Evolutionary conservation across 2,797 vertebrate species (phyloP).

Genomic region (Momotus momota): DNA sequence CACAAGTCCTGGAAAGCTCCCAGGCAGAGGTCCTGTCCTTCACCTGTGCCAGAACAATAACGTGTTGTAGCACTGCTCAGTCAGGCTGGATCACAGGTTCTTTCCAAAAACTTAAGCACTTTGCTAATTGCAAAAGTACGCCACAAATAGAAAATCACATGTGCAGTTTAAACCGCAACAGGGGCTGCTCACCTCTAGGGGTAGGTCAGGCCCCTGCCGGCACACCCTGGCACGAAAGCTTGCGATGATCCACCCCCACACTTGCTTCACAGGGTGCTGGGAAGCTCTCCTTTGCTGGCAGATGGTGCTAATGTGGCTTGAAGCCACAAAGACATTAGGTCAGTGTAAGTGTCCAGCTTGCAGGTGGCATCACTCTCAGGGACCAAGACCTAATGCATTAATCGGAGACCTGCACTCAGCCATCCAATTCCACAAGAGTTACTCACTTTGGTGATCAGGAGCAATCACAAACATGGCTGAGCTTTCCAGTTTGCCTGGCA

Average conservation of each 20-base stretch:
- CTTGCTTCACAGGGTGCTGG: not conserved
- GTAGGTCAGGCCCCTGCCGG: not conserved
- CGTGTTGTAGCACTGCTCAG: not conserved
- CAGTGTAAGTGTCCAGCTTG: not conserved
- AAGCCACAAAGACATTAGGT: slow-evolving; percentile 26
- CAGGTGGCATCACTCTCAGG: not conserved
- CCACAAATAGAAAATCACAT: not conserved
- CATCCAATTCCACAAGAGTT: not conserved
- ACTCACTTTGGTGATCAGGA: not conserved
- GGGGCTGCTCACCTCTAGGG: not conserved
- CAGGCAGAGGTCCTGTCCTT: not conserved
- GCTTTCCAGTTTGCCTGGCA: not conserved
- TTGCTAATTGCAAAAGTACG: not conserved
- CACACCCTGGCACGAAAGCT: not conserved
- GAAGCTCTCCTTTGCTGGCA: slow-evolving; percentile 23
- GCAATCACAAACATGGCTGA: not conserved
- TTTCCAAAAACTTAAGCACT: not conserved
- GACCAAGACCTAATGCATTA: not conserved
- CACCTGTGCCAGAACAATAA: not conserved
- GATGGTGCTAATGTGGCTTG: slow-evolving; percentile 13
- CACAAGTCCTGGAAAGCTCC: not conserved
- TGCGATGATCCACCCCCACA: not conserved
- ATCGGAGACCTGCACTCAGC: not conserved
- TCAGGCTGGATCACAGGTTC: not conserved
- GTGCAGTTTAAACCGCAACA: not conserved